Evolutionary conservation across 2,888 invertebrate genomes (phyloP), one percentile per base, ranked within the genome.

Genomic region (Athripsodes cinereus): DNA sequence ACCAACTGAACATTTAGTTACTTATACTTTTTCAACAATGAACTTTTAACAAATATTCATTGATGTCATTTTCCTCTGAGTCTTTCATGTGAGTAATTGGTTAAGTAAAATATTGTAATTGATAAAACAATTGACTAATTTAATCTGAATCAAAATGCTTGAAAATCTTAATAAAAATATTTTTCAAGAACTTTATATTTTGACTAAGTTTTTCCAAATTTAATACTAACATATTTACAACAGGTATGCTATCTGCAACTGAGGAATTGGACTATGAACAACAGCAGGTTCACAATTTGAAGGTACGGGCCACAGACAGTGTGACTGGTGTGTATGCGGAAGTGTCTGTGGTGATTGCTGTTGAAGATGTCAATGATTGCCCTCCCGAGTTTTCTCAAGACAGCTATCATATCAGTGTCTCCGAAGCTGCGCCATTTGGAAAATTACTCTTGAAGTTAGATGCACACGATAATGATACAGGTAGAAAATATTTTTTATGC

Each of bases 341-440:
- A 76, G 90, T 92, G 26, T 83, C 88, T 52, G 86, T 96, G 53
- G 85, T 87, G 53, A 83, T 95, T 63, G 78, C 83, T 66, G 88
- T 96, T 31, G 80, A 82, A 62, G 96, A 96, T 77, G 87, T 91
- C 50, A 96, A 96, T 74, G 95, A 96, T 78, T 92, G 92, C 72
- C 88, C 92, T 64, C 96, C 96, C 18, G 85, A 85, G 73, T 90
- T 93, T 71, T 79, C 82, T 59, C 81, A 81, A 57, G 89, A 90
- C 71, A 84, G 85, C 62, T 93, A 90, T 77, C 88, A 89, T 67
- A 86, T 91, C 58, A 78, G 84, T 22, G 84, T 95, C 47, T 87
- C 90, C 19, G 95, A 95, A 75, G 91, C 92, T 51, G 86, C 90
- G 5, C 81, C 86, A 44, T 83, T 87, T 67, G 91, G 91, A 26